A percentile compares a stretch with the other conserved stretches of the same genome.
These are phyloP conservation scores for Perodicticus potto DNA, from an alignment of 2,797 vertebrate species.

Conservation along the genomic window DNA sequence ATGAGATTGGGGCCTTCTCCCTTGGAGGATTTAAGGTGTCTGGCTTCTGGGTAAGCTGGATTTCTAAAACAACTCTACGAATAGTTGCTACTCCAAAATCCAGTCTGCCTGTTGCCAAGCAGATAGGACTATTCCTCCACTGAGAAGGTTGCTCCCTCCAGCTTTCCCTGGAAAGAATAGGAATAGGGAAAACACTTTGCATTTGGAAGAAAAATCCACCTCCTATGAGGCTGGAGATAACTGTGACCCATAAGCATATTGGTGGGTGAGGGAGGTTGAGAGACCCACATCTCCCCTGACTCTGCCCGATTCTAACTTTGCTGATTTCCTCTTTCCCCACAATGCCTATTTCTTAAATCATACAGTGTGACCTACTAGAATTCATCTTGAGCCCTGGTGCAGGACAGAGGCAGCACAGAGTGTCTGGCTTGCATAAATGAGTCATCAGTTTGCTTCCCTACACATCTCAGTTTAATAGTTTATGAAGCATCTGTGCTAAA, in stretches of 20 bases:
- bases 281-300: neutral
- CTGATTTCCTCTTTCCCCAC: neutral
- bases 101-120: neutral
- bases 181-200: neutral
- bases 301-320: neutral
- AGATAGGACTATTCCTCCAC: neutral
- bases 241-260: neutral
- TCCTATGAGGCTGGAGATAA: neutral
- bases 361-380: rapidly evolving
- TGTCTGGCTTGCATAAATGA: rapidly evolving
- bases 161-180: neutral
- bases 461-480: neutral
- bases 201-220: neutral
- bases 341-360: neutral
- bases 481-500: neutral
- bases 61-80: neutral
- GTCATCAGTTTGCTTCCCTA: neutral
- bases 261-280: neutral
- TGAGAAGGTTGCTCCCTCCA: neutral
- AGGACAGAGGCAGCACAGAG: neutral
- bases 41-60: neutral
- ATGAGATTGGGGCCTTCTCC: neutral
- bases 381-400: neutral
- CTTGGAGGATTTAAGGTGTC: neutral
- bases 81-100: neutral